phyloP scores from a whole-genome alignment of 2,888 invertebrate genomes.

The Acanthosoma haemorrhoidale region DNA sequence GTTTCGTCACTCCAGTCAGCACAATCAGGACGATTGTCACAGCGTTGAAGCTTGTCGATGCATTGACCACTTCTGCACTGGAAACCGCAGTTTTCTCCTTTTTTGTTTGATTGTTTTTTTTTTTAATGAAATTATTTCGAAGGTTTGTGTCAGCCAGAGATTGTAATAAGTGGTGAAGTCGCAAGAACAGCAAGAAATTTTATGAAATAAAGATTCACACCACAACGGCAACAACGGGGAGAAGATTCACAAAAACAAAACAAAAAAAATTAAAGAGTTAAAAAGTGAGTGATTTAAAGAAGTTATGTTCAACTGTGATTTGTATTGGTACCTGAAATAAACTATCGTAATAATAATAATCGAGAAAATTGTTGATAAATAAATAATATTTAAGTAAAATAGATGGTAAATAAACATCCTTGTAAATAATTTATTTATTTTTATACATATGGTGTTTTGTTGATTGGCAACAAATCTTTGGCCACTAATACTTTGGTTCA shows the following conservation, averaged over 20 bases:
- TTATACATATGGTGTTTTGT: too few species aligned
- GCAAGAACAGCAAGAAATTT: constrained; percentile 22
- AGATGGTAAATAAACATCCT: too few species aligned
- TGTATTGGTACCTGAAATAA: background rate
- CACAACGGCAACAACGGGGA: constrained; percentile 19
- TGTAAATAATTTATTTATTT: too few species aligned
- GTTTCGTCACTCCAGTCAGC: constrained; percentile 59
- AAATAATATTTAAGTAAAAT: too few species aligned
- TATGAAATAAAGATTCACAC: constrained; percentile 23
- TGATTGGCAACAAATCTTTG: too few species aligned
- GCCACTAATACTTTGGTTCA: too few species aligned
- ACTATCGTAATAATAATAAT: background rate
- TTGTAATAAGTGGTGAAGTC: background rate
- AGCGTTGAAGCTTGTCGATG: constrained; percentile 53
- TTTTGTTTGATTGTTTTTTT: background rate
- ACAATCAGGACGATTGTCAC: constrained; percentile 59
- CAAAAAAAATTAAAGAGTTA: constrained; percentile 27
- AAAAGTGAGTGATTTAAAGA: background rate
- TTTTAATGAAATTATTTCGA: background rate
- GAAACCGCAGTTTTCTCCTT: constrained; percentile 14
- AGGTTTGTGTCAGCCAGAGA: background rate
- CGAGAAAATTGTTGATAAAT: too few species aligned
- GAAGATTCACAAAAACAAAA: constrained; percentile 29
- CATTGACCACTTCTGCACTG: constrained; percentile 53
- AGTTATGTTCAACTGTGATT: constrained; percentile 15